Base-by-base conservation (phyloP, 2,888 invertebrate species). In the Germaria angustata region DNA sequence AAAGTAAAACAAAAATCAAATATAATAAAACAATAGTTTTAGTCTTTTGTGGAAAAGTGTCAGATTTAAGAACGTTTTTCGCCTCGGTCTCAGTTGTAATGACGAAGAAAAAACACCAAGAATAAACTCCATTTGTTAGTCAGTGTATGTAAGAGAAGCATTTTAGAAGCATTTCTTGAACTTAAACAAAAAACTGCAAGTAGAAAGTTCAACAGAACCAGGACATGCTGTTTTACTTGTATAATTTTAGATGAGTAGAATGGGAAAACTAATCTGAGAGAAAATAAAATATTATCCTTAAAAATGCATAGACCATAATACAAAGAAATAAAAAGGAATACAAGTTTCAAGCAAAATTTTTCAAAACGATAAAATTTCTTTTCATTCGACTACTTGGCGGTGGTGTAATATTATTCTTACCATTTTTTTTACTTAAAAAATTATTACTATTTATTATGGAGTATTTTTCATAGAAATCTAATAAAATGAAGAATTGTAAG, bases 1-100 rank as follows among this genome's bases (percentile, higher is more conserved):
- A 13, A 51, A 66, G 4, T 39, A 17, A 32, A 46, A 36, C n/a
- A n/a, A n/a, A 36, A 65, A 17, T 20, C 3, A 6, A 8, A 41
- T 49, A 24, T 17, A 7, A 53, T 17, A 32, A 32, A 57, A 71
- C 44, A 22, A 22, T 5, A 24, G 28, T 7, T 57, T 20, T 2
- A 34, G 46, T 20, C 22, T 46, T 11, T 71, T 55, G 44, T 55
- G 15, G 36, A 55, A 75, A 65, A 65, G 63, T 65, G 65, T 65
- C 73, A 75, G 59, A 46, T 13, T 6, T 24, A 34, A 15, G 34
- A 17, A 34, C 36, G 46, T 46, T 41, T n/a, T 55, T n/a, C n/a
- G 53, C 17, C 53, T 32, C 32, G 17, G 17, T 32, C 15, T 32
- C 9, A 44, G 13, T 32, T 17, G 53, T 32, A 32, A 17, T 11